Evolutionary conservation across 2,888 invertebrate genomes (phyloP).

Genomic region (Dasysyrphus albostriatus): DNA sequence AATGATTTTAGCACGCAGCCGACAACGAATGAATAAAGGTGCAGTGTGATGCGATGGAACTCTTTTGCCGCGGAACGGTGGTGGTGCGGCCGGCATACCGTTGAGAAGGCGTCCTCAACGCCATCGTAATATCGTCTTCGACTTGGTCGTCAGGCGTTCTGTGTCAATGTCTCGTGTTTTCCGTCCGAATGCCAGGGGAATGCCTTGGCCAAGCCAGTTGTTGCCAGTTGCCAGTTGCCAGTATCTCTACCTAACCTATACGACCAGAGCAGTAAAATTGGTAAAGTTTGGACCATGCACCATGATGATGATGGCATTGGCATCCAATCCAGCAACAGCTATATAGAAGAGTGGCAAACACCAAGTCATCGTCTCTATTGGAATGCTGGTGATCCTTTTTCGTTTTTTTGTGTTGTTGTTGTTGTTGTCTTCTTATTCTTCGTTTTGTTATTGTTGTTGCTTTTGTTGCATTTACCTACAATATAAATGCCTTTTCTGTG

Average conservation of each 20-base stretch:
- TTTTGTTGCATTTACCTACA: slow-evolving; percentile 24
- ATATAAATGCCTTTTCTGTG: slow-evolving; percentile 70
- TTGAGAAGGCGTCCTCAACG: slow-evolving; percentile 60
- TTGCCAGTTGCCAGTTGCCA: background rate
- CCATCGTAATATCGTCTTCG: slow-evolving; percentile 34
- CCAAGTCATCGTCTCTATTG: slow-evolving; percentile 75
- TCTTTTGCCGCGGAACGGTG: background rate
- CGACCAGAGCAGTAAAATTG: slow-evolving; percentile 27
- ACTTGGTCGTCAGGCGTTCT: slow-evolving; percentile 62
- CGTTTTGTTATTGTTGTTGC: slow-evolving; percentile 34
- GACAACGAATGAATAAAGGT: slow-evolving; percentile 39
- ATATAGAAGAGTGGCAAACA: slow-evolving; percentile 50
- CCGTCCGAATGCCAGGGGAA: slow-evolving; percentile 70
- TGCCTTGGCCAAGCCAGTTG: slow-evolving; percentile 59
- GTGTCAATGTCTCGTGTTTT: slow-evolving; percentile 74
- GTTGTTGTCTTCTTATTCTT: slow-evolving; percentile 18
- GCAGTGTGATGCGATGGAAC: slow-evolving; percentile 37
- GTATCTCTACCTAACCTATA: slow-evolving; percentile 1
- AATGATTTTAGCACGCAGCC: slow-evolving; percentile 44
- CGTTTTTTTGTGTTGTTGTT: slow-evolving; percentile 36
- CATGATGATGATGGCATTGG: slow-evolving; percentile 62
- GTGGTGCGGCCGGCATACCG: slow-evolving; percentile 21
- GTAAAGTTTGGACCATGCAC: slow-evolving; percentile 53
- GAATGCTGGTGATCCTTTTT: slow-evolving; percentile 75
- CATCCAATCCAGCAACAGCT: slow-evolving; percentile 38